Base-by-base conservation (phyloP, 2,888 invertebrate genomes). In the Meliscaeva auricollis region DNA sequence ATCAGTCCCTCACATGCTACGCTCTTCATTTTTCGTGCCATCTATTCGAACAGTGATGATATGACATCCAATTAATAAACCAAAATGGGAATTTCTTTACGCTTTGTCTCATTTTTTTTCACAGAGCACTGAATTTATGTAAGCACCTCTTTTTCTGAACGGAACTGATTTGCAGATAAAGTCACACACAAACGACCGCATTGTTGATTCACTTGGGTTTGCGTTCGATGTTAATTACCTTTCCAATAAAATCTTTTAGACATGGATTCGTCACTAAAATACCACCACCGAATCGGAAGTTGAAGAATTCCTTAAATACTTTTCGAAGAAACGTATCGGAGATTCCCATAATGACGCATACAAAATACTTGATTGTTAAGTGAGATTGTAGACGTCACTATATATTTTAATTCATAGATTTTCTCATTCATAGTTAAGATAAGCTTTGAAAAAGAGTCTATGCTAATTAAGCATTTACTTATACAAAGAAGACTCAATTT, bases 41-140 rank as follows among this genome's bases (percentile, higher is more conserved):
- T 54, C 41, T 15, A 54, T 22, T 6, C 35, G n/a, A n/a, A 2
- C 17, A 9, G 35, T 26, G 11, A 52, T 38, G n/a, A n/a, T n/a
- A n/a, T n/a, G n/a, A n/a, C n/a, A 62, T 11, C 41, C 52, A 64
- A 74, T 56, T 54, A 15, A 54, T 11, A 64, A 13, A 50, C 52
- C 17, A 20, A 73, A 30, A 60, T 50, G 22, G 5, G 26, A n/a
- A 3, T 46, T 46, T 22, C 41, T 9, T 54, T 50, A 13, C 11
- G n/a, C n/a, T n/a, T n/a, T n/a, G n/a, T n/a, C n/a, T n/a, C 11
- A 6, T 15, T 17, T 44, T 44, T 15, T 15, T 44, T 44, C 7
- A 13, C 13, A 41, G 13, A 41, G 41, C 41, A 41, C 11, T 3
- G 13, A 13, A 41, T 41, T 41, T 13, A 2, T 13, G 46, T 74